Evolutionary conservation across 1,140 invertebrate species (phyloP), one percentile per base, ranked within the genome.

Genomic region (Globodera ellingtonae): DNA sequence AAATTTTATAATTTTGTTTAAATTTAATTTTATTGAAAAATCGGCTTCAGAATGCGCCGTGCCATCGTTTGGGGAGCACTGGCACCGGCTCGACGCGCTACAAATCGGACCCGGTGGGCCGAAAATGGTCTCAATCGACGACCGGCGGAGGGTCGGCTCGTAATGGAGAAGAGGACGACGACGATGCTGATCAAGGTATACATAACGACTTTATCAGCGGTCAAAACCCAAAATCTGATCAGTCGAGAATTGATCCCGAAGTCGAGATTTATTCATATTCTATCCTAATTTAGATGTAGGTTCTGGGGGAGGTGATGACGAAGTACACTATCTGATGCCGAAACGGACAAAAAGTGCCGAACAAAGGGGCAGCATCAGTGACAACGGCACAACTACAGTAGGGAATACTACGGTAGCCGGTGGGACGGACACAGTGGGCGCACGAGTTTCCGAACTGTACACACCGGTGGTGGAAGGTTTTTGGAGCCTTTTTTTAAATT

Each of bases 51-150:
- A 59, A 10, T 5, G 56, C 15, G 21, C 78, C n/a, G 18, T 46
- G 15, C 35, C 48, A 65, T 80, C 52, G 82, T 24, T 35, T 82
- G 52, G 65, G 52, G 13, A 47, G 79, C 72, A 74, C 72, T 8
- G 46, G 70, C 78, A 74, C 72, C 15, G 35, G 35, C 35, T 79
- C 78, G 5, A 79, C 78, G n/a, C 78, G 78, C 5, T 79, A 79
- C 78, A 79, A 82, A 59, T 59, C 56, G 15, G 56, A 59, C 15
- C 56, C 56, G 15, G 1, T 59, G 56, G 56, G 56, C 15, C 9
- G 56, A 59, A 59, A 59, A 59, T 59, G 56, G 56, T 59, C 56
- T 2, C 56, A 59, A 18, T 59, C 56, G 56, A 59, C 56, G 56
- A 59, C 15, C 15, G 56, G 56, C 56, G 56, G 15, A 15, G 56